Percentiles rank a stretch among this genome's conserved stretches.
phyloP scores from a whole-genome alignment of 2,113 vertebrate genomes.

The Rhea americana region DNA sequence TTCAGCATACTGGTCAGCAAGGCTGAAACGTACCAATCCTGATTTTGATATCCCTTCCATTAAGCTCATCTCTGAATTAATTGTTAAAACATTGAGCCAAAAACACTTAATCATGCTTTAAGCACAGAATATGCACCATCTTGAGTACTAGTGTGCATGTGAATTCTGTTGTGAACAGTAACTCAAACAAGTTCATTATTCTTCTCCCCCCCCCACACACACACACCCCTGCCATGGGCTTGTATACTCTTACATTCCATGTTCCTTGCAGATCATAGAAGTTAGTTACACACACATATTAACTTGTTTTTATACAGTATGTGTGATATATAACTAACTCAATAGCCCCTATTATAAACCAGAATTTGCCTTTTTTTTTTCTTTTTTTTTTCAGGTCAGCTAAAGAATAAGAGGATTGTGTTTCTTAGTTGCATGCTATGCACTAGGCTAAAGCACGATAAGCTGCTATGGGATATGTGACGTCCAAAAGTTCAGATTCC shows the following conservation, averaged over 20 bases:
- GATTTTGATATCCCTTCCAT: not conserved
- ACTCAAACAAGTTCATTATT: not conserved
- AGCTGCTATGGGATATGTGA: not conserved
- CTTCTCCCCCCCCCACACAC: not conserved
- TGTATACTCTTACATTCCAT: not conserved
- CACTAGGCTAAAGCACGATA: not conserved
- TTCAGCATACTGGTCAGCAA: not conserved
- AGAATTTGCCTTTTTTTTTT: not conserved
- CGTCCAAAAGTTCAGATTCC: slow-evolving; percentile 10
- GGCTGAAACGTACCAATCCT: not conserved
- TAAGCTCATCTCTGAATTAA: not conserved
- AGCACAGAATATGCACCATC: not conserved
- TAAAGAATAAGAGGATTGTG: slow-evolving; percentile 40
- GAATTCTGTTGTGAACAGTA: not conserved
- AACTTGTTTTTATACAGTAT: not conserved
- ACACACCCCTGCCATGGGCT: too few relatives aligned
- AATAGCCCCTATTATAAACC: not conserved
- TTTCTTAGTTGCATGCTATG: not conserved
- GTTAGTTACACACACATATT: not conserved
- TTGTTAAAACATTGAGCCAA: not conserved
- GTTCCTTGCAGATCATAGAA: not conserved
- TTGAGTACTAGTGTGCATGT: not conserved
- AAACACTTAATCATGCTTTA: not conserved
- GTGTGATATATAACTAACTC: not conserved
- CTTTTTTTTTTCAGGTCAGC: not conserved